Percentiles rank a stretch among this genome's conserved stretches.
Conservation (phyloP, 2,888 invertebrate genomes). For the Ormia ochracea region DNA sequence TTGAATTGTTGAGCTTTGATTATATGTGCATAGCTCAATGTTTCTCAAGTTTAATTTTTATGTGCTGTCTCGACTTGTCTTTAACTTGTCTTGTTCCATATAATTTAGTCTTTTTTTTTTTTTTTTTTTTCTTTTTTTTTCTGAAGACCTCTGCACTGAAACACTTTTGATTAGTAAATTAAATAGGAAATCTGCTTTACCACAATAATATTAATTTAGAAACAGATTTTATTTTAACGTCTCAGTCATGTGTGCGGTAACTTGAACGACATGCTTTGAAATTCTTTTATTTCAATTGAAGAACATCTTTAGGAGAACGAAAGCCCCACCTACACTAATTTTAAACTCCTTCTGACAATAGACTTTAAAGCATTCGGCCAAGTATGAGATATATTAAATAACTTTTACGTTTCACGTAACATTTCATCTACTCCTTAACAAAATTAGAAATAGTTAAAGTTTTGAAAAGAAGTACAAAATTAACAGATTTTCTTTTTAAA, state of each 20-base stretch:
- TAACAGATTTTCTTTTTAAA: slow-evolving; percentile 38
- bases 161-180: background rate
- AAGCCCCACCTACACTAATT: slow-evolving; percentile 50
- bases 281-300: slow-evolving; percentile 20
- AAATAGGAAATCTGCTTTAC: background rate
- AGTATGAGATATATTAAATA: background rate
- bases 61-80: too few species aligned
- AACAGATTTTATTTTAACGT: background rate
- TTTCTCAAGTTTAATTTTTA: too few species aligned
- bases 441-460: slow-evolving; percentile 33
- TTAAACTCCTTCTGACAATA: slow-evolving; percentile 24
- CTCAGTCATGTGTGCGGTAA: slow-evolving; percentile 14
- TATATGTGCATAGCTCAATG: too few species aligned
- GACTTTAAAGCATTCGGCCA: background rate
- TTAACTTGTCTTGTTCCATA: too few species aligned
- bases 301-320: slow-evolving; percentile 11
- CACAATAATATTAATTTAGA: background rate
- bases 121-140: too few species aligned
- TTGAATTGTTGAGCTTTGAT: too few species aligned
- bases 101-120: too few species aligned
- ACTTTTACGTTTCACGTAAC: background rate
- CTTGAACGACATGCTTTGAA: background rate
- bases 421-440: background rate
- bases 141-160: too few species aligned
- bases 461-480: slow-evolving; percentile 43